Evolutionary conservation across 2,797 vertebrate genomes (phyloP).

Genomic region (Furcifer pardalis): DNA sequence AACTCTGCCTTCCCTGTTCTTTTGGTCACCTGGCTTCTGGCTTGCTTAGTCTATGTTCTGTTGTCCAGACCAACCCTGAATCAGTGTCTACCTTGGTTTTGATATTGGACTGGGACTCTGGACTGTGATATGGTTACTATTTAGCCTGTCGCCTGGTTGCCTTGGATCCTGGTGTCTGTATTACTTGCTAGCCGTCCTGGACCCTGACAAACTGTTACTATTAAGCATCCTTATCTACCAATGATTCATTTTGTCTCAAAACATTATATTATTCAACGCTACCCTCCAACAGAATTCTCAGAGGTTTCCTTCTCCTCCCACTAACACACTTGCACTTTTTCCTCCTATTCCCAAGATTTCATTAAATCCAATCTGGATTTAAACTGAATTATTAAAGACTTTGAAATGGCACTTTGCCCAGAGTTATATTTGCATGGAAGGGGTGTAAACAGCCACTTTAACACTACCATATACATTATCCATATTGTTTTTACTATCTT

Average conservation of each 20-base stretch:
- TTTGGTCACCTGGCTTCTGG: no score
- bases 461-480: background rate
- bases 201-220: no score
- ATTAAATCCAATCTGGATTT: constrained; percentile 20
- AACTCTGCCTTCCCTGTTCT: no score
- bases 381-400: constrained; percentile 8
- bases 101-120: no score
- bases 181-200: no score
- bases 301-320: background rate
- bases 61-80: no score
- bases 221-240: background rate
- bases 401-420: background rate
- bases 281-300: background rate
- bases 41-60: no score
- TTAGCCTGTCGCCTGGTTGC: no score
- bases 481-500: background rate
- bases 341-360: background rate
- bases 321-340: background rate
- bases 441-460: background rate
- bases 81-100: no score
- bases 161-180: no score
- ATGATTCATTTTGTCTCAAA: background rate
- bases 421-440: background rate
- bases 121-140: no score
- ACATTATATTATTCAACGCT: constrained; percentile 5